Evolutionary conservation across 2,113 vertebrate species (phyloP).

Genomic region (Fulmarus glacialis): DNA sequence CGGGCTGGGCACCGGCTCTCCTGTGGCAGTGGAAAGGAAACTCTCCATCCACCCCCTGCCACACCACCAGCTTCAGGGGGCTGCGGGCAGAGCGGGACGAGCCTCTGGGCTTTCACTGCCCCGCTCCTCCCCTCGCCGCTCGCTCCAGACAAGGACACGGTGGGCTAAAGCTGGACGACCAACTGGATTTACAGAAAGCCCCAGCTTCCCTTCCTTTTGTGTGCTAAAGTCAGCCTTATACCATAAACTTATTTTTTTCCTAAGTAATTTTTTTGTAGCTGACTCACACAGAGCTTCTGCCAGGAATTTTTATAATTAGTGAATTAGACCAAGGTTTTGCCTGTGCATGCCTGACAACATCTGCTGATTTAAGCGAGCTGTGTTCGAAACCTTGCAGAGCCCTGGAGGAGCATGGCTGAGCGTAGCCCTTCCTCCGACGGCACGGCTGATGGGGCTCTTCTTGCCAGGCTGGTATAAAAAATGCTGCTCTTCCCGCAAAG

Average conservation of each 20-base stretch:
- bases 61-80: not conserved
- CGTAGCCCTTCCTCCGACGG: not conserved
- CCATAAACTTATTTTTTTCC: constrained; percentile 17
- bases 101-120: not conserved
- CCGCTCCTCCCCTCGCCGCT: not conserved
- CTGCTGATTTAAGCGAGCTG: constrained; percentile 54
- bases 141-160: not conserved
- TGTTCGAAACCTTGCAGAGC: not conserved
- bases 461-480: not conserved
- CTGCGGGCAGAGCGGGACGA: accelerated
- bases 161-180: not conserved
- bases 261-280: constrained; percentile 68
- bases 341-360: constrained; percentile 68
- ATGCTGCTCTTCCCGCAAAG: not conserved
- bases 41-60: not conserved
- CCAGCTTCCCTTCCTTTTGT: not conserved
- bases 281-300: constrained; percentile 69
- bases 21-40: not conserved
- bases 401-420: not conserved
- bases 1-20: accelerated
- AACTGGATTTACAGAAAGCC: not conserved
- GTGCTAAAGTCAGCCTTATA: constrained; percentile 48
- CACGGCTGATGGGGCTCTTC: not conserved
- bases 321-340: constrained; percentile 70
- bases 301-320: constrained; percentile 78